These are phyloP conservation scores for Leistus spinibarbis DNA, from an alignment of 2,888 invertebrate genomes.

Conservation along the genomic window DNA sequence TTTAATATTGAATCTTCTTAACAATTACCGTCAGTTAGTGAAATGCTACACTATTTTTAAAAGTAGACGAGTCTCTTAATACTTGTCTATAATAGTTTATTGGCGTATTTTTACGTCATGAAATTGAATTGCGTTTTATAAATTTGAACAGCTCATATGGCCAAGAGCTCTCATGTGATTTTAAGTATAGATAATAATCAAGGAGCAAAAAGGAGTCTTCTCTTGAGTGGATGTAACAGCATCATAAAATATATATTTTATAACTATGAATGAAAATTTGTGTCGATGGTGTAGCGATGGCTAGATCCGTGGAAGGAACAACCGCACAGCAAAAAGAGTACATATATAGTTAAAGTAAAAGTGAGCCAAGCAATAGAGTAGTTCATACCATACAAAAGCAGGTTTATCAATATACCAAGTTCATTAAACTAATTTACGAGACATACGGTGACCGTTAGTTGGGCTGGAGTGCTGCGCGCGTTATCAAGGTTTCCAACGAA, in stretches of 20 bases:
- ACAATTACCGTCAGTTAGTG: too few species aligned
- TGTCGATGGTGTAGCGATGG: not conserved
- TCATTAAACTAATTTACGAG: conserved; percentile 46
- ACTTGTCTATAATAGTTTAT: too few species aligned
- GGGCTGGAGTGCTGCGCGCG: conserved; percentile 1
- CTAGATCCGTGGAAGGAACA: not conserved
- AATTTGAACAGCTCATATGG: too few species aligned
- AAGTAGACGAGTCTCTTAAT: too few species aligned
- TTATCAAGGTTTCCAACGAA: conserved; percentile 34
- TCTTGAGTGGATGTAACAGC: too few species aligned
- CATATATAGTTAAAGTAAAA: conserved; percentile 42
- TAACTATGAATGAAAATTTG: not conserved
- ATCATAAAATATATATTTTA: not conserved
- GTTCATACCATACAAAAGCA: conserved; percentile 40
- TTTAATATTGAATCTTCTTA: too few species aligned
- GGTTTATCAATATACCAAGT: conserved; percentile 46
- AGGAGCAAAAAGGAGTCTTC: too few species aligned
- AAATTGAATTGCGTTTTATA: too few species aligned
- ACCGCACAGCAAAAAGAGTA: not conserved
- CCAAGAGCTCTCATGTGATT: too few species aligned
- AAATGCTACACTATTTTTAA: too few species aligned
- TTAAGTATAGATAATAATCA: too few species aligned
- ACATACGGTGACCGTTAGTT: conserved; percentile 37
- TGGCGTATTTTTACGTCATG: too few species aligned
- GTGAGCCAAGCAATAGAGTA: conserved; percentile 40